Conservation (phyloP, 2,797 vertebrate species). For the Phataginus tricuspis region DNA sequence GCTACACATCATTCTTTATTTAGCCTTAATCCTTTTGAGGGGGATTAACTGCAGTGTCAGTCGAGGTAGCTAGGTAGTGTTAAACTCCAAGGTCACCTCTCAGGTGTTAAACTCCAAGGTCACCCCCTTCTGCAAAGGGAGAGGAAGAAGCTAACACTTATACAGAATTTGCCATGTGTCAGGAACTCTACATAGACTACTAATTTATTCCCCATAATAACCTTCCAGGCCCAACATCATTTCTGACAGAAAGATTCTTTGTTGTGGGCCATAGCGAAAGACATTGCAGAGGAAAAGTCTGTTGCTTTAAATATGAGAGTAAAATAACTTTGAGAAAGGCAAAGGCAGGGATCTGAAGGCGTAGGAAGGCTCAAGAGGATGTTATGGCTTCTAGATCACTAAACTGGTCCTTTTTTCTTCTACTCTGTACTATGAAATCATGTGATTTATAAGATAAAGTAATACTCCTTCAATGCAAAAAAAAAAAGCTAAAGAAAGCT, state of each 20-base stretch:
- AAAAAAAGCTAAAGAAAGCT: neutral
- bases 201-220: neutral
- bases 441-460: neutral
- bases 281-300: neutral
- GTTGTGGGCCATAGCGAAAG: neutral
- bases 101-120: neutral
- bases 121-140: neutral
- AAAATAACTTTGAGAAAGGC: neutral
- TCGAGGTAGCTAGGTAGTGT: neutral
- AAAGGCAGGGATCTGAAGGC: too few species aligned
- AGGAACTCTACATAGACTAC: neutral
- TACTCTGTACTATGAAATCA: neutral
- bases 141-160: neutral
- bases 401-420: neutral
- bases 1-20: neutral
- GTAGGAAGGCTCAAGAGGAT: neutral
- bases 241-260: neutral
- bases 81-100: neutral
- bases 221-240: fast-evolving
- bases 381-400: neutral
- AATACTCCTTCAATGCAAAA: neutral
- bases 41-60: neutral
- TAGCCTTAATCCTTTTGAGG: neutral
- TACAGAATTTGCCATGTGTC: neutral
- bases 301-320: neutral